Evolutionary conservation across 2,888 invertebrate species (phyloP).

Genomic region (Drosophila dives): DNA sequence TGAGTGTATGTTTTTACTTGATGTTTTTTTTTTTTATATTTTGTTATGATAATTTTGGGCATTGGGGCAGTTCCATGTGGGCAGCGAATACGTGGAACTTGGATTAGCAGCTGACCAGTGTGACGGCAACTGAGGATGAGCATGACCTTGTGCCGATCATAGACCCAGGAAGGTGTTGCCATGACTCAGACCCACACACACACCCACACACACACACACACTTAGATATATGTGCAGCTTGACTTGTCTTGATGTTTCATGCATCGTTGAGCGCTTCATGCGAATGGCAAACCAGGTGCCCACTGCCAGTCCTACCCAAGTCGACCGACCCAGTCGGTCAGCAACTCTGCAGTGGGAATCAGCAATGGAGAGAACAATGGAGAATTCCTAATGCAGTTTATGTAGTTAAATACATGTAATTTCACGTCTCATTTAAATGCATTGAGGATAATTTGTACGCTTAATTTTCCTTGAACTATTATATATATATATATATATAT

Average conservation of each 20-base stretch:
- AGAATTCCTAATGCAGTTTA: slow-evolving; percentile 6
- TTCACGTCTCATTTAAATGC: slow-evolving; percentile 8
- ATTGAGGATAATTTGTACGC: slow-evolving; percentile 11
- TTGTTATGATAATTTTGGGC: slow-evolving; percentile 2
- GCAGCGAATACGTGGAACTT: slow-evolving; percentile 18
- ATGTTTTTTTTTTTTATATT: not conserved
- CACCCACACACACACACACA: rapidly evolving
- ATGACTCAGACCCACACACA: slow-evolving; percentile 20
- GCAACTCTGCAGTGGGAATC: slow-evolving; percentile 15
- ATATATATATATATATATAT: too few relatives aligned
- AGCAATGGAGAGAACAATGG: slow-evolving; percentile 13
- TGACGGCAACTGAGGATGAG: slow-evolving; percentile 7
- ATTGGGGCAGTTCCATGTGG: slow-evolving; percentile 14
- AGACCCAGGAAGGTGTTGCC: slow-evolving; percentile 38
- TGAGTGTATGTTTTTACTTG: not conserved
- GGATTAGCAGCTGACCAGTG: slow-evolving; percentile 8
- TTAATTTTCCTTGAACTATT: slow-evolving; percentile 12
- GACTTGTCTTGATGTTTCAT: slow-evolving; percentile 47
- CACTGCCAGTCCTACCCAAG: not conserved
- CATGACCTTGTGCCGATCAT: slow-evolving; percentile 24
- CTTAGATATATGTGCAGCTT: slow-evolving; percentile 13
- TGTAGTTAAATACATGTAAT: slow-evolving; percentile 14
- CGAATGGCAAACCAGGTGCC: slow-evolving; percentile 52
- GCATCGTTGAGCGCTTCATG: slow-evolving; percentile 64
- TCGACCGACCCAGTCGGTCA: not conserved